phyloP scores from a whole-genome alignment of 1,140 invertebrate genomes.

The Trichonephila clavata region DNA sequence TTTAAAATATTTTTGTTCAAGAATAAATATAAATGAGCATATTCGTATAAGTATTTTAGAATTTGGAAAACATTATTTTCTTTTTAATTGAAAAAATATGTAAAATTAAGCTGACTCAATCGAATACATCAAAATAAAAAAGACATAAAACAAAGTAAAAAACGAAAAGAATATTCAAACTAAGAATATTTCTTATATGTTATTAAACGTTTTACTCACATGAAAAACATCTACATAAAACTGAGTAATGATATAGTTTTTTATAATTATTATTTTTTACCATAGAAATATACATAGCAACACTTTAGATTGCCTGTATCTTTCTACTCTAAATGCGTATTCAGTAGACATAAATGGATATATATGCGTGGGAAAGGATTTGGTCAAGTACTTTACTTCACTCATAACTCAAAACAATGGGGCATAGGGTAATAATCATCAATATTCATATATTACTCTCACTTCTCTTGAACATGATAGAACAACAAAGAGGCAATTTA shows the following conservation, averaged over 20 bases:
- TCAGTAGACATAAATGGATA: conserved; percentile 29
- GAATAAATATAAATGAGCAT: too few species aligned
- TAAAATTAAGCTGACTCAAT: neutral
- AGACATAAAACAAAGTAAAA: neutral
- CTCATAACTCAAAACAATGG: conserved; percentile 24
- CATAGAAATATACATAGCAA: neutral
- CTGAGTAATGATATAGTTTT: neutral
- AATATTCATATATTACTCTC: conserved; percentile 13
- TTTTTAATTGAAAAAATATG: too few species aligned
- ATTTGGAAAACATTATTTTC: too few species aligned
- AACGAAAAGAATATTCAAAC: neutral
- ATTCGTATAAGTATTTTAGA: too few species aligned
- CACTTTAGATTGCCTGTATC: neutral
- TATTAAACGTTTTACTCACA: neutral
- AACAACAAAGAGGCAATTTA: neutral
- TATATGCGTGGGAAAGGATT: neutral
- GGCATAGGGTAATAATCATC: conserved; percentile 29
- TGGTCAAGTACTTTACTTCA: conserved; percentile 29
- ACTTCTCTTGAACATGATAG: neutral
- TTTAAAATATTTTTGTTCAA: too few species aligned
- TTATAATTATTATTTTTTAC: neutral
- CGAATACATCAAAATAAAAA: neutral
- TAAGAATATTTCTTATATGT: neutral
- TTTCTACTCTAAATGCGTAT: neutral
- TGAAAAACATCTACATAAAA: neutral